Conservation (phyloP, 2,888 invertebrate genomes). For the Caenorhabditis sp. region DNA sequence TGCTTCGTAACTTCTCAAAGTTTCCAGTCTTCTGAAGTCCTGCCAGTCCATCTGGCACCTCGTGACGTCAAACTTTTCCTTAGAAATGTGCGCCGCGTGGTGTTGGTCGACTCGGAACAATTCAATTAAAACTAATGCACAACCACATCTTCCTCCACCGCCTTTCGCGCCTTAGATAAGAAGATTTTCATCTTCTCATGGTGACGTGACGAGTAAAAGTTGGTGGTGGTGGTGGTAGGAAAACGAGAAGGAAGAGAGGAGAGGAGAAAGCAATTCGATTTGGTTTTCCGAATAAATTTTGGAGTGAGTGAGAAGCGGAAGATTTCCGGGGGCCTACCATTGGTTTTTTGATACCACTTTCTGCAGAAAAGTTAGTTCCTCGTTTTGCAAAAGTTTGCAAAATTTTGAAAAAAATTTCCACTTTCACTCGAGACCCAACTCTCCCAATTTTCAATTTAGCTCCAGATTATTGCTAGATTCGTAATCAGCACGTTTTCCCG, state of each 20-base stretch:
- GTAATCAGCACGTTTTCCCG: not conserved
- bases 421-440: not conserved
- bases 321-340: too few relatives aligned
- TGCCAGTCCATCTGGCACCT: not conserved
- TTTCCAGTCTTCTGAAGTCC: too few relatives aligned
- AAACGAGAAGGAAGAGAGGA: too few relatives aligned
- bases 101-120: slow-evolving; percentile 52
- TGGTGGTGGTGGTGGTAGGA: slow-evolving; percentile 6
- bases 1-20: too few relatives aligned
- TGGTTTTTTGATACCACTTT: too few relatives aligned
- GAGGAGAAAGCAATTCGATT: slow-evolving; percentile 56
- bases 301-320: too few relatives aligned
- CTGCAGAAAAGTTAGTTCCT: not conserved
- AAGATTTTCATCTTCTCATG: slow-evolving; percentile 22
- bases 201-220: slow-evolving; percentile 13
- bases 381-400: too few relatives aligned
- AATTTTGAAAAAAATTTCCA: too few relatives aligned
- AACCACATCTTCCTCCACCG: slow-evolving; percentile 23
- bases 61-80: slow-evolving; percentile 44
- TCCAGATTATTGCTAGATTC: not conserved
- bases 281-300: too few relatives aligned
- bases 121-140: slow-evolving; percentile 60
- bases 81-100: slow-evolving; percentile 16
- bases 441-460: not conserved
- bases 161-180: slow-evolving; percentile 10